These are phyloP conservation scores for Tautogolabrus adspersus DNA, from an alignment of 2,113 vertebrate species.

Conservation along the genomic window DNA sequence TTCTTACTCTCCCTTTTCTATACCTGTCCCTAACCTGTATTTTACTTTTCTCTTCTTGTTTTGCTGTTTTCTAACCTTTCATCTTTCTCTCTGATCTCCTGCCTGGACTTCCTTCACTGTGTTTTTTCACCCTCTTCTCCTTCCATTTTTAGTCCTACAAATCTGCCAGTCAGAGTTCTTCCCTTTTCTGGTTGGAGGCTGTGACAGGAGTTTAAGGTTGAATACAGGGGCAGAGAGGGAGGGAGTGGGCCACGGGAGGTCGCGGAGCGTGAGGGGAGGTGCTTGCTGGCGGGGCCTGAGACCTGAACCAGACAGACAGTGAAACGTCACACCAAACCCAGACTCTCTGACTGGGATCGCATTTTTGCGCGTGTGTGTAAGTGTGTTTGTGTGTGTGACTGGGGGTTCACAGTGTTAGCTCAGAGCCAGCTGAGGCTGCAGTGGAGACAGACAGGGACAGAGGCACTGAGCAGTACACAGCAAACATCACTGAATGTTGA, in stretches of 20 bases:
- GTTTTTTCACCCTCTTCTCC: background rate
- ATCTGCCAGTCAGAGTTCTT: constrained; percentile 12
- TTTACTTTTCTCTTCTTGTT: background rate
- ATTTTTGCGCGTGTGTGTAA: constrained; percentile 43
- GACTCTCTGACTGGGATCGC: constrained; percentile 61
- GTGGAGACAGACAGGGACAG: constrained; percentile 61
- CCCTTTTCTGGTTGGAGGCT: constrained; percentile 11
- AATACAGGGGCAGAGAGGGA: constrained; percentile 25
- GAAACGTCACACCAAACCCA: constrained; percentile 72
- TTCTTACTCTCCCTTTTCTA: background rate
- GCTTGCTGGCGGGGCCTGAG: constrained; percentile 47
- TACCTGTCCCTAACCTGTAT: background rate
- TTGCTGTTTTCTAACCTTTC: background rate
- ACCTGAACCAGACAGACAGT: constrained; percentile 72
- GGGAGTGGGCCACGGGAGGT: constrained; percentile 10
- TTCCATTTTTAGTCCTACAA: background rate
- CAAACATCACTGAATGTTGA: constrained; percentile 52
- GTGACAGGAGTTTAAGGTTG: constrained; percentile 32
- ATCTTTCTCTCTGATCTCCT: background rate
- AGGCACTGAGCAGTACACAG: constrained; percentile 53
- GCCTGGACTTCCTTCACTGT: accelerated
- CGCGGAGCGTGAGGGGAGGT: constrained; percentile 29
- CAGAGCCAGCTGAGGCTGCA: constrained; percentile 74
- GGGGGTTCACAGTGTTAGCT: constrained; percentile 71
- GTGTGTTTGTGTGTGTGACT: constrained; percentile 39